A percentile compares a stretch with the other conserved stretches of the same genome.
These are phyloP conservation scores for Alectoris magna DNA, from an alignment of 2,797 vertebrate genomes.

Conservation along the genomic window DNA sequence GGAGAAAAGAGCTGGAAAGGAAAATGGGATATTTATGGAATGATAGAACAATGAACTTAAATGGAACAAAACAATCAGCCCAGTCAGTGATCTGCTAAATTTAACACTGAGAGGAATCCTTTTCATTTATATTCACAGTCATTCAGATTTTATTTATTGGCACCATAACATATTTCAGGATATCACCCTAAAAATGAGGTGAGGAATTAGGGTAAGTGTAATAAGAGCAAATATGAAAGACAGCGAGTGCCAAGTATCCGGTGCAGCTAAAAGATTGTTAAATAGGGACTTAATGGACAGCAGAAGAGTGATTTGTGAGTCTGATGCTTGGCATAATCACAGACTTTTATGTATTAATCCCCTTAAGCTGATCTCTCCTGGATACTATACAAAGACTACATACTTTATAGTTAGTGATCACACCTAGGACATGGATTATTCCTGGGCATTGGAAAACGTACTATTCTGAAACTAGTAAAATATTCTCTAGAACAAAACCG, in stretches of 20 bases:
- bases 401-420: fast-evolving
- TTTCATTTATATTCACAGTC: slow-evolving; percentile 17
- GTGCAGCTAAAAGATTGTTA: background rate
- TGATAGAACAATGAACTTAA: slow-evolving; percentile 44
- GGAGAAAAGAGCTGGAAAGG: background rate
- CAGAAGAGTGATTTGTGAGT: fast-evolving
- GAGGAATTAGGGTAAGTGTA: background rate
- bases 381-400: background rate
- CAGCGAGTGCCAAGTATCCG: background rate
- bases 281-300: background rate
- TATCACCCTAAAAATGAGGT: background rate
- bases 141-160: slow-evolving; percentile 29
- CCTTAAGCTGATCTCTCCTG: background rate
- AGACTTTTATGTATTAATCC: background rate
- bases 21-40: slow-evolving; percentile 56
- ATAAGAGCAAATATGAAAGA: background rate
- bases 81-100: slow-evolving; percentile 44
- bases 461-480: background rate
- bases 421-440: fast-evolving
- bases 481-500: background rate
- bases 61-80: slow-evolving; percentile 47
- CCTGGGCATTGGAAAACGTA: background rate
- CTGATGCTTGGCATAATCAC: background rate
- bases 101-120: slow-evolving; percentile 15
- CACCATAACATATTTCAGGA: background rate